Percentiles rank a stretch among this genome's conserved stretches.
Conservation (phyloP, 2,888 invertebrate species). For the Dasypogon diadema region DNA sequence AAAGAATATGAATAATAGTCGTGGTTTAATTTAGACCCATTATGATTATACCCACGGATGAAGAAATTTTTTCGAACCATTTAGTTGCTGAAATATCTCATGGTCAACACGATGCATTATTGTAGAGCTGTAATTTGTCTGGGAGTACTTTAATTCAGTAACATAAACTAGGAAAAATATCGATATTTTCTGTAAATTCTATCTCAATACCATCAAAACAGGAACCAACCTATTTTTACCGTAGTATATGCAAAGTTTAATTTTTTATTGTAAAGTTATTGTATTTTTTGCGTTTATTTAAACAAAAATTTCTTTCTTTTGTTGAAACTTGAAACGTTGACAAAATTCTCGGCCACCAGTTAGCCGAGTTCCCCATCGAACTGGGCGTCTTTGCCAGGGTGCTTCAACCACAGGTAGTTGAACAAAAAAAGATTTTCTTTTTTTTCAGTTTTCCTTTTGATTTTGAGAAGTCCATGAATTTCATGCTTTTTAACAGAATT, state of each 20-base stretch:
- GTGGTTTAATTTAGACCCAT: no score
- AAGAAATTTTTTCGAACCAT: no score
- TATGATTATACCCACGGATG: no score
- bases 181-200: background rate
- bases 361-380: conserved; percentile 80
- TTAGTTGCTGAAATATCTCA: no score
- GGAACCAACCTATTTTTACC: conserved; percentile 4
- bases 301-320: conserved; percentile 23
- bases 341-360: conserved; percentile 65
- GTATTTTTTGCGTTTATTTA: conserved; percentile 36
- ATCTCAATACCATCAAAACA: background rate
- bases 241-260: conserved; percentile 36
- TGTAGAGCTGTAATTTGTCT: no score
- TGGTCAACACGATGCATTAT: no score
- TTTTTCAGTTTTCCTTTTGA: conserved; percentile 46
- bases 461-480: conserved; percentile 17
- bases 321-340: conserved; percentile 11
- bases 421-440: conserved; percentile 57
- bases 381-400: conserved; percentile 83
- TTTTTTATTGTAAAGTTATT: conserved; percentile 34
- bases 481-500: conserved; percentile 39
- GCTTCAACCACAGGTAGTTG: conserved; percentile 72
- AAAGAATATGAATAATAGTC: no score
- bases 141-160: no score
- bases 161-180: no score